Evolutionary conservation across 2,888 invertebrate genomes (phyloP).

Genomic region (Lordiphosa fenestrarum): DNA sequence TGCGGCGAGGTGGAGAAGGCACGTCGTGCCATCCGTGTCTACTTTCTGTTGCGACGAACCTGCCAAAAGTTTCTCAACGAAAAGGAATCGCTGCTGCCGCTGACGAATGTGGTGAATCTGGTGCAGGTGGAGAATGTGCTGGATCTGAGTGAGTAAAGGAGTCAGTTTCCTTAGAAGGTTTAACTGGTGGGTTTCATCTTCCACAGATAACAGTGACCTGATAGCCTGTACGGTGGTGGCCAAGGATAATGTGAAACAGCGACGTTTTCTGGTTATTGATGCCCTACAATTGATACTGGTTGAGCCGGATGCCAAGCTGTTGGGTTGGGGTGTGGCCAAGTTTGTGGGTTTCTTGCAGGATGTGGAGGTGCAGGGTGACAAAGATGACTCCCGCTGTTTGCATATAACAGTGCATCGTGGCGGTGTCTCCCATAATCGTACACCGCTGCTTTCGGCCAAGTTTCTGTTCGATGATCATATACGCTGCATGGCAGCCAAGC

Average conservation of each 20-base stretch:
- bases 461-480: conserved; percentile 99
- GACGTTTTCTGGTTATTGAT: conserved; percentile 98
- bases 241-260: conserved; percentile 93
- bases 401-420: conserved; percentile 96
- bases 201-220: conserved; percentile 96
- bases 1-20: conserved; percentile 97
- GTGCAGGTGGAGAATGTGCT: conserved; percentile 96
- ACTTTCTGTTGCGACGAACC: conserved; percentile 91
- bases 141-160: conserved; percentile 90
- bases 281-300: conserved; percentile 96
- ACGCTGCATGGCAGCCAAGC: conserved; percentile 99
- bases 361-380: conserved; percentile 96
- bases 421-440: conserved; percentile 84
- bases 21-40: conserved; percentile 93
- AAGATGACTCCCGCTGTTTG: conserved; percentile 96
- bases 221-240: conserved; percentile 97
- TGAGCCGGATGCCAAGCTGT: conserved; percentile 95
- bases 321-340: conserved; percentile 99
- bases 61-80: conserved; percentile 90
- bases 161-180: neutral
- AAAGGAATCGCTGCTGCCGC: conserved; percentile 91
- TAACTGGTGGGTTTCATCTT: conserved; percentile 51
- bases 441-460: conserved; percentile 92
- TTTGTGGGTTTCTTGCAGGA: conserved; percentile 97
- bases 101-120: conserved; percentile 92